A percentile compares a stretch with the other conserved stretches of the same genome.
Evolutionary conservation across 1,140 invertebrate genomes (phyloP).

Genomic region (Maniola jurtina): DNA sequence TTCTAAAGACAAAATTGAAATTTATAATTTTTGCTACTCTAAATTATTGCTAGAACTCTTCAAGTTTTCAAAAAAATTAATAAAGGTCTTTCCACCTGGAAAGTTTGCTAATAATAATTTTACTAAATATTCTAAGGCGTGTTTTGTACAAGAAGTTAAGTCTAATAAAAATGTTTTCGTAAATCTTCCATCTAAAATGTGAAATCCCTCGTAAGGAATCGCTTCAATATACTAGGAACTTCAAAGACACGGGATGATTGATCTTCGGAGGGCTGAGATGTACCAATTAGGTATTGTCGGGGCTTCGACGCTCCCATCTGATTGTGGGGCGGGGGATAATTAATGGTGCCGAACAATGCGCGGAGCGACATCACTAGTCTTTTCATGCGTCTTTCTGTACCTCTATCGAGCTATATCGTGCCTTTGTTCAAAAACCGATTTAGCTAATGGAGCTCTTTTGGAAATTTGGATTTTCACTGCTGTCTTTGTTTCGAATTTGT

Average conservation of each 20-base stretch:
- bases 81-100: no score
- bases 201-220: background rate
- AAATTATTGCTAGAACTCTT: no score
- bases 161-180: background rate
- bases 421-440: constrained; percentile 27
- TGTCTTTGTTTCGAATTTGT: background rate
- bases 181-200: background rate
- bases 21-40: no score
- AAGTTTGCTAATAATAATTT: no score
- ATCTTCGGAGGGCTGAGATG: constrained; percentile 20
- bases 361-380: constrained; percentile 22
- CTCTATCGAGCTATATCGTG: constrained; percentile 25
- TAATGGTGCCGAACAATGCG: constrained; percentile 25
- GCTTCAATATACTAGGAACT: constrained; percentile 13
- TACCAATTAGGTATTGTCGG: constrained; percentile 28
- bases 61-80: no score
- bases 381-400: constrained; percentile 18
- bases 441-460: constrained; percentile 16
- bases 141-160: no score
- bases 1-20: no score
- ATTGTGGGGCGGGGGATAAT: constrained; percentile 21
- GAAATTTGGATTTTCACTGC: constrained; percentile 3
- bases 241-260: constrained; percentile 17
- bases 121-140: no score
- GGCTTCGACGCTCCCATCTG: constrained; percentile 15